Evolutionary conservation across 2,888 invertebrate genomes (phyloP).

Genomic region (Sepiola atlantica): DNA sequence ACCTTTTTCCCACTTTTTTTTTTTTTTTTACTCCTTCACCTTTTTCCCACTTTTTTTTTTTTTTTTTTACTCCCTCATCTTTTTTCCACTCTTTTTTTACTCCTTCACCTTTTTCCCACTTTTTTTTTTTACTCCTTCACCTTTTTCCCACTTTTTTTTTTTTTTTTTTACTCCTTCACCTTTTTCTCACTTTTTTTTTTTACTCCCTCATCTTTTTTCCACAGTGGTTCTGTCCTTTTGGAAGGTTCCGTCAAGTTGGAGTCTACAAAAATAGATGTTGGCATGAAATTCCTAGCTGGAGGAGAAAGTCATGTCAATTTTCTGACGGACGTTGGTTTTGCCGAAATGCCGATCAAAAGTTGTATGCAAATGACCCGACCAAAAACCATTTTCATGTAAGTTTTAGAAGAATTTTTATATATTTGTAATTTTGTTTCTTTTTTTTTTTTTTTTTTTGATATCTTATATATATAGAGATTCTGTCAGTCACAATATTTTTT

Average conservation of each 20-base stretch:
- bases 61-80: too few species aligned
- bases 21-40: too few species aligned
- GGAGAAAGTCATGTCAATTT: conserved; percentile 82
- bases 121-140: too few species aligned
- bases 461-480: too few species aligned
- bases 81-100: too few species aligned
- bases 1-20: too few species aligned
- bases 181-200: neutral
- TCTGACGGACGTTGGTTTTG: conserved; percentile 85
- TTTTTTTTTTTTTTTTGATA: conserved; percentile 58
- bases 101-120: too few species aligned
- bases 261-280: conserved; percentile 81
- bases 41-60: too few species aligned
- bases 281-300: conserved; percentile 81
- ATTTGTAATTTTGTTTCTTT: conserved; percentile 35
- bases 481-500: too few species aligned
- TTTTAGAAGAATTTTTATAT: conserved; percentile 38
- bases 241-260: conserved; percentile 81
- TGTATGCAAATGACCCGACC: conserved; percentile 86
- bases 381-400: conserved; percentile 80
- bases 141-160: too few species aligned
- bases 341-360: conserved; percentile 81
- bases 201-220: conserved; percentile 45
- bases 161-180: neutral
- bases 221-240: conserved; percentile 82